Evolutionary conservation across 2,113 vertebrate species (phyloP), one percentile per base, ranked within the genome.

Genomic region (Caretta caretta): DNA sequence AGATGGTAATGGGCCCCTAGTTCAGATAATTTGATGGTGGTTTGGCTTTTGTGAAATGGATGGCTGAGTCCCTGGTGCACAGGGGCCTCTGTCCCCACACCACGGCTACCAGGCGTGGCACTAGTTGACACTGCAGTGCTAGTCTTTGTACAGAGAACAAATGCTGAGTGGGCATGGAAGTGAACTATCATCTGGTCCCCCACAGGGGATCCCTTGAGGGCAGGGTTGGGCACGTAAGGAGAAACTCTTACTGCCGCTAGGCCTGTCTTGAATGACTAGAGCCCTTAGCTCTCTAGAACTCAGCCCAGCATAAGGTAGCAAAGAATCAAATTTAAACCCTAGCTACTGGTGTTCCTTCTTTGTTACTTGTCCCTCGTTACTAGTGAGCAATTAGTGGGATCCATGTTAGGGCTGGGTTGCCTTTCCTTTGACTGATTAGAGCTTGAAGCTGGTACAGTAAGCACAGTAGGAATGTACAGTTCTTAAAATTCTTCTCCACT

Each of bases 331-430:
- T 90, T 51, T 76, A 92, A n/a, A 9, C 6, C 27, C 65, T 62
- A 24, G 51, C 78, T 82, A 22, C 19, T n/a, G 8, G 12, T 27
- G 22, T 62, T 87, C 80, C 90, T 62, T 35, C 65, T 80, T 56
- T 42, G 51, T 83, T 84, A 48, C 89, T 96, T 86, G 83, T 93
- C 93, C 72, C 62, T 82, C 62, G 6, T 89, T 53, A 4, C 27
- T 10, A 1, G 38, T 65, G 35, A 91, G 57, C 11, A 88, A 88
- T 49, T 78, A 86, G 86, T 89, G 83, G 89, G 84, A 56, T 59
- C 56, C 1, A 0, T 57, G 57, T 72, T 82, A 75, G 5, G 59
- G 10, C 54, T 57, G 86, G 11, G 82, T 86, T 94, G 65, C 92
- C 93, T 65, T 79, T 79, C 84, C 53, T 65, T 54, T 62, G 2